These are phyloP conservation scores for Andrena bicolor DNA, from an alignment of 2,888 invertebrate genomes.

Conservation along the genomic window DNA sequence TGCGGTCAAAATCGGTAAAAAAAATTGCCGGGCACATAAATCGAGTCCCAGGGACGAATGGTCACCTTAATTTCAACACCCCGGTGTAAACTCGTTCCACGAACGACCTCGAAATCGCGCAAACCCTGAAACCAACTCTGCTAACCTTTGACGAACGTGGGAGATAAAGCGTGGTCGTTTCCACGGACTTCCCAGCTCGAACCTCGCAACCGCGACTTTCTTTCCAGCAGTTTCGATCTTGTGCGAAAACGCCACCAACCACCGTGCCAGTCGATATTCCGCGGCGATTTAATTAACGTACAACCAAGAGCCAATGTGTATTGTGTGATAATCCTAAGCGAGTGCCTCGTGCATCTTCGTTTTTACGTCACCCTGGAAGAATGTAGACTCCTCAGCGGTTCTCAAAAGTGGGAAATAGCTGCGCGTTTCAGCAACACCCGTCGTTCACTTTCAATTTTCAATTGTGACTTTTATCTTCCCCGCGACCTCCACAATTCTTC, in stretches of 20 bases:
- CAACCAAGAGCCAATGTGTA: not conserved
- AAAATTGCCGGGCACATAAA: no score
- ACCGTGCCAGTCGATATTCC: slow-evolving; percentile 27
- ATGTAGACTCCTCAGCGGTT: slow-evolving; percentile 5
- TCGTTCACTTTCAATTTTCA: slow-evolving; percentile 9
- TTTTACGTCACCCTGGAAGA: slow-evolving; percentile 23
- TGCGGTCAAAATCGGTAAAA: no score
- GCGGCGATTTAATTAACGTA: slow-evolving; percentile 48
- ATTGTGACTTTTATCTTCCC: not conserved
- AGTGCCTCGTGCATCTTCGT: not conserved
- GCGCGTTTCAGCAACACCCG: not conserved
- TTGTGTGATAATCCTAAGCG: slow-evolving; percentile 39
- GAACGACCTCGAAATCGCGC: slow-evolving; percentile 75
- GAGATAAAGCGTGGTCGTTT: slow-evolving; percentile 68
- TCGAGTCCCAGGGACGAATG: no score
- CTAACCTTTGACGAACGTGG: slow-evolving; percentile 78
- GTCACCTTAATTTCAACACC: not conserved
- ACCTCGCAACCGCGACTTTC: slow-evolving; percentile 32
- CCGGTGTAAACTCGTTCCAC: slow-evolving; percentile 27
- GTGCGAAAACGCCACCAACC: slow-evolving; percentile 9
- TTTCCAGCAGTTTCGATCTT: slow-evolving; percentile 13
- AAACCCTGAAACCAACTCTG: slow-evolving; percentile 74
- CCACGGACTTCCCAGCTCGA: slow-evolving; percentile 24
- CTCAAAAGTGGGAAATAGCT: not conserved
- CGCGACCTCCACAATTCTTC: not conserved